phyloP scores from a whole-genome alignment of 2,888 invertebrate genomes.

The Eueremaeus valkanovi region DNA sequence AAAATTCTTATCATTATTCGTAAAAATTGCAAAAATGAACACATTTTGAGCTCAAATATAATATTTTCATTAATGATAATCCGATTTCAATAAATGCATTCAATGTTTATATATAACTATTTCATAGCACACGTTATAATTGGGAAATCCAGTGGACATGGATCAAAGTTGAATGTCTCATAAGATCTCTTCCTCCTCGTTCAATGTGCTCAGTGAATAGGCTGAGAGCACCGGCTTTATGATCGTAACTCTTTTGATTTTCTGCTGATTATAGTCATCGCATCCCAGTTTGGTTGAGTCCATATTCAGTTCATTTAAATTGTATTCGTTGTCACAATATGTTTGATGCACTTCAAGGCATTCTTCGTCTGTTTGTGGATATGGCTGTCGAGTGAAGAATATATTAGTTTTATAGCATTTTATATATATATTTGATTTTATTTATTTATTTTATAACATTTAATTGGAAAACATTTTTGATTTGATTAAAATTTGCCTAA shows the following conservation, averaged over 20 bases:
- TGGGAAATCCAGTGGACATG: no score
- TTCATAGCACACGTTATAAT: no score
- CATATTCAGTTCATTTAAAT: slow-evolving; percentile 18
- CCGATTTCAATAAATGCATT: no score
- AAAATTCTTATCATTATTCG: slow-evolving; percentile 12
- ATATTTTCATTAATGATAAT: no score
- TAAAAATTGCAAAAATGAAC: not conserved
- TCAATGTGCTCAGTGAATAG: slow-evolving; percentile 21
- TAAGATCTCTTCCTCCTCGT: slow-evolving; percentile 36
- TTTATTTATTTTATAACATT: no score
- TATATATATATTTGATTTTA: no score
- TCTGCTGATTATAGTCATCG: not conserved
- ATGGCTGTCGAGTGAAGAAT: not conserved
- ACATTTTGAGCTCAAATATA: slow-evolving; percentile 1
- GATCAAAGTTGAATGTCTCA: no score
- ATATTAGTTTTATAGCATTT: not conserved
- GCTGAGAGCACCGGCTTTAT: not conserved
- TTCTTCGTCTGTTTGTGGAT: not conserved
- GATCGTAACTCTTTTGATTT: not conserved
- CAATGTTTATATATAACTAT: no score
- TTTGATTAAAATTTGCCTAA: no score
- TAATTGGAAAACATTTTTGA: no score
- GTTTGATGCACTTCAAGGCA: slow-evolving; percentile 23
- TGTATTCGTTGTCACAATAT: slow-evolving; percentile 5
- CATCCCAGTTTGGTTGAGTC: not conserved